Conservation (phyloP, 92 coral and sea anemone genomes). For the Scolanthus callimorphus region DNA sequence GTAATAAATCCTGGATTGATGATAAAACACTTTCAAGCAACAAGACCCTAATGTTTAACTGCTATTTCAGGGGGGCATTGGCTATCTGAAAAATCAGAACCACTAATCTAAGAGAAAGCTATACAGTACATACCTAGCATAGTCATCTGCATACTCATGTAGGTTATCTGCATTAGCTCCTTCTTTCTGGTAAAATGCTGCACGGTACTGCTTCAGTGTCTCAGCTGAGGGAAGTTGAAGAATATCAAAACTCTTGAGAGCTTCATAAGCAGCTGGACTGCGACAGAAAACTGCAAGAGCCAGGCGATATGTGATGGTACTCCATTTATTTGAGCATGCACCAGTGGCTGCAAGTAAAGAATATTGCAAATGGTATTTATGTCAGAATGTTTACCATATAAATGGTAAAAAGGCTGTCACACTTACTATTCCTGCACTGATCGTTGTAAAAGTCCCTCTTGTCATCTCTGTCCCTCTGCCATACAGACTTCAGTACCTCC, state of each 20-base stretch:
- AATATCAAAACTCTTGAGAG: constrained; percentile 14
- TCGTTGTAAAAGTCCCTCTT: constrained; percentile 23
- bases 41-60: too few relatives aligned
- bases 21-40: too few relatives aligned
- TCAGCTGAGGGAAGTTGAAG: constrained; percentile 25
- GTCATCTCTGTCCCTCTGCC: constrained; percentile 28
- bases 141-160: background rate
- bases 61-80: too few relatives aligned
- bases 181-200: background rate
- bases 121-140: constrained; percentile 5
- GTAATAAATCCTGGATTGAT: too few relatives aligned
- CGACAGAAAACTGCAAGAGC: constrained; percentile 20
- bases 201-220: background rate
- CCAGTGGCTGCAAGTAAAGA: too few relatives aligned
- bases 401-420: background rate
- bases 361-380: too few relatives aligned
- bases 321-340: constrained; percentile 32
- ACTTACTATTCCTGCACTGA: constrained; percentile 22
- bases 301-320: constrained; percentile 19
- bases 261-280: constrained; percentile 44
- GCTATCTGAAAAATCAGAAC: background rate
- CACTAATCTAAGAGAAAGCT: background rate
- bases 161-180: background rate
- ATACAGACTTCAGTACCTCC: constrained; percentile 20
- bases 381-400: too few relatives aligned